A percentile compares a stretch with the other conserved stretches of the same genome.
Conservation (phyloP, 2,113 vertebrate genomes). For the Poecilia latipinna region DNA sequence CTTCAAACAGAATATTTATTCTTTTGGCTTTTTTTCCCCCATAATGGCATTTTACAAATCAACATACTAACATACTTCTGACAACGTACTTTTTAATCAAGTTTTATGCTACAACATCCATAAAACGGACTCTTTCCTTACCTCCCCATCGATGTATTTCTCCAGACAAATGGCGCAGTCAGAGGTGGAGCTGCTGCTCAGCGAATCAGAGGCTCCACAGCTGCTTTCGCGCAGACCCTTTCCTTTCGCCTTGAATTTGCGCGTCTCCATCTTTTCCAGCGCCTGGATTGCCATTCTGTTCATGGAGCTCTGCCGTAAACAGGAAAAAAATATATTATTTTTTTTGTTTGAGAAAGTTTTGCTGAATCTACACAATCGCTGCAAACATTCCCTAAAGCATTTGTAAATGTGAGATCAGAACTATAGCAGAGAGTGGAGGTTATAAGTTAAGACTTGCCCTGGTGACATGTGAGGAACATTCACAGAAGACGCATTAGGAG, state of each 20-base stretch:
- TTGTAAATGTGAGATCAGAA: background rate
- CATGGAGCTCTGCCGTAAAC: constrained; percentile 89
- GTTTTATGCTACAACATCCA: too few relatives aligned
- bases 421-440: background rate
- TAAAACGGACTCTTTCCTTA: constrained; percentile 58
- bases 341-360: background rate
- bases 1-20: background rate
- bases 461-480: background rate
- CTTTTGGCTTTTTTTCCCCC: background rate
- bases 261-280: constrained; percentile 98
- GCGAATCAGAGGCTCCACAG: constrained; percentile 89
- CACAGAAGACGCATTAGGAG: too few relatives aligned
- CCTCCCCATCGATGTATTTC: constrained; percentile 98
- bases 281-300: constrained; percentile 97
- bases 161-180: constrained; percentile 99
- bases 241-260: constrained; percentile 95
- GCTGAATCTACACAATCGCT: background rate
- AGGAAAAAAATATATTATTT: background rate
- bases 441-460: constrained; percentile 1
- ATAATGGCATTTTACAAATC: background rate
- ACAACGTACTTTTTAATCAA: too few relatives aligned
- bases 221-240: constrained; percentile 89
- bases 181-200: constrained; percentile 95
- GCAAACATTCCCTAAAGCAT: background rate
- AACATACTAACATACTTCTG: too few relatives aligned